Conservation (phyloP, 2,797 vertebrate genomes). For the Borostomias antarcticus region DNA sequence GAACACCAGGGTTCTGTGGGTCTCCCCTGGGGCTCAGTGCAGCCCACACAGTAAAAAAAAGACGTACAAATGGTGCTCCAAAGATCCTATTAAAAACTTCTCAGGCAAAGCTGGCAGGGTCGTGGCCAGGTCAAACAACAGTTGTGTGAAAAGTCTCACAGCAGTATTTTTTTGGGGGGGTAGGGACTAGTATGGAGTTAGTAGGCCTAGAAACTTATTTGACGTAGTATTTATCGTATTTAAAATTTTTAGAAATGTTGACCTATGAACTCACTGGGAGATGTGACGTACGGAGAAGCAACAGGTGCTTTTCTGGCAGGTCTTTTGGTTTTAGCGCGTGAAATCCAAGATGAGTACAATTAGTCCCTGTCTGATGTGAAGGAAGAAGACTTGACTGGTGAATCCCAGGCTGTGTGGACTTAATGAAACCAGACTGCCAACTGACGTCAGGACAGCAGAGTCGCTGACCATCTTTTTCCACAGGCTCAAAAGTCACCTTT, state of each 20-base stretch:
- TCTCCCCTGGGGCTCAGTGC: not conserved
- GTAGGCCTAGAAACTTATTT: no score
- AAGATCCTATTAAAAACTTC: conserved; percentile 22
- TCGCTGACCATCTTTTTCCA: no score
- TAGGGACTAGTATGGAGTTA: no score
- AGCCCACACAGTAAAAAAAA: conserved; percentile 34
- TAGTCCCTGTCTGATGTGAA: conserved; percentile 44
- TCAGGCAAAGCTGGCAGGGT: not conserved
- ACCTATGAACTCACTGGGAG: no score
- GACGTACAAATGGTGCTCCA: conserved; percentile 25
- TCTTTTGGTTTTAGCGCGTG: conserved; percentile 45
- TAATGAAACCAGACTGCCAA: no score
- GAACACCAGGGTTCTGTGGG: conserved; percentile 31
- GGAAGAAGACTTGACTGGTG: conserved; percentile 39
- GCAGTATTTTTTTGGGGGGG: no score
- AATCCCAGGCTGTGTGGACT: conserved; percentile 13
- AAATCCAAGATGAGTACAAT: conserved; percentile 59
- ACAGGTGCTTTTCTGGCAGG: conserved; percentile 58
- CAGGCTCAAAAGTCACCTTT: no score
- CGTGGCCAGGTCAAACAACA: conserved; percentile 21
- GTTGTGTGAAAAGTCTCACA: not conserved
- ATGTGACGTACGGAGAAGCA: conserved; percentile 42
- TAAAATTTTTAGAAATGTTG: no score
- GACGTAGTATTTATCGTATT: no score
- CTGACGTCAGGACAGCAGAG: no score